These are phyloP conservation scores for Drosophila sucinea DNA, from an alignment of 1,140 invertebrate genomes.

Conservation along the genomic window DNA sequence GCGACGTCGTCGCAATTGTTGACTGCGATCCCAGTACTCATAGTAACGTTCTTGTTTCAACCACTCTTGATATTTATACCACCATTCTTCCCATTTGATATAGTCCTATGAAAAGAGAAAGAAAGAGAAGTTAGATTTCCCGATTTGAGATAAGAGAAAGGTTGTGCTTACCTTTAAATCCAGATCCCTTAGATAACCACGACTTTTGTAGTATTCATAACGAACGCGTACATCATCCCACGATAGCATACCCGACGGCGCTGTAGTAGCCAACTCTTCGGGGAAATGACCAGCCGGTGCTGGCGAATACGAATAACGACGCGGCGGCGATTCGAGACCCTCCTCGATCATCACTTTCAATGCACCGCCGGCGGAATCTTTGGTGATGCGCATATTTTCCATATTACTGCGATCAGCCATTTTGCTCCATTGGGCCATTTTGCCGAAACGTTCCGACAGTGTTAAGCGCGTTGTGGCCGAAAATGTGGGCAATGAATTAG, in stretches of 20 bases:
- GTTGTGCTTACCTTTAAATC: conserved; percentile 72
- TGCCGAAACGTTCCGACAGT: conserved; percentile 92
- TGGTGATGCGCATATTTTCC: conserved; percentile 93
- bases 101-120: conserved; percentile 86
- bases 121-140: neutral
- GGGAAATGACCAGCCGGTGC: conserved; percentile 90
- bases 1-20: conserved; percentile 83
- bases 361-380: conserved; percentile 86
- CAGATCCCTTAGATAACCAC: conserved; percentile 90
- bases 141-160: neutral
- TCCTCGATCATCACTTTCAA: conserved; percentile 90
- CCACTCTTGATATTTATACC: conserved; percentile 96
- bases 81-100: conserved; percentile 96
- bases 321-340: conserved; percentile 83
- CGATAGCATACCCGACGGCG: conserved; percentile 89
- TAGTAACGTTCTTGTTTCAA: conserved; percentile 92
- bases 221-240: conserved; percentile 93
- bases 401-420: conserved; percentile 91
- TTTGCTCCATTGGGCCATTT: conserved; percentile 87
- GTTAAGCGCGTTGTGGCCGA: conserved; percentile 85
- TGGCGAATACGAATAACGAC: conserved; percentile 86
- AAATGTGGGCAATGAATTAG: conserved; percentile 73
- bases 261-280: conserved; percentile 88
- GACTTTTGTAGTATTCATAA: conserved; percentile 92
- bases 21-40: conserved; percentile 88